Base-by-base conservation (phyloP, 2,113 vertebrate genomes). In the Microtus richardsoni region DNA sequence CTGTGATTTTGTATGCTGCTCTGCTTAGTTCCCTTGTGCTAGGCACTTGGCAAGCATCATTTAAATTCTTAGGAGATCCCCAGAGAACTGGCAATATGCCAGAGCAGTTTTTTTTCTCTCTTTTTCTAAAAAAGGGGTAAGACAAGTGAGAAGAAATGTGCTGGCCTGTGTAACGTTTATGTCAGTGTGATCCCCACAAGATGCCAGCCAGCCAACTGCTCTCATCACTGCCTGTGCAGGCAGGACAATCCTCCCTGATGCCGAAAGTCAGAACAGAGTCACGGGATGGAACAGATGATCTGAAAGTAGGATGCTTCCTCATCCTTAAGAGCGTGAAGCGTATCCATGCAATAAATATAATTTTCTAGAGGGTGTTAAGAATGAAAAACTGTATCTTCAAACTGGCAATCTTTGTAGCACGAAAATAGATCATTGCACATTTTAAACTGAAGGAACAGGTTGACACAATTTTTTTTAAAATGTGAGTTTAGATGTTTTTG, bases 381-480 rank as follows among this genome's bases (percentile, higher is more conserved):
- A 85, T 21, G 88, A 28, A 17, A 36, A 92, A 41, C 17, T 39
- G 71, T 36, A 60, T n/a, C 21, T 24, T 19, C 21, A 96, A 93
- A 58, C 39, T 92, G 71, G 24, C 16, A 52, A 71, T 62, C 52
- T 91, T 78, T 19, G 58, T 54, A 21, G 30, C 11, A 49, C 79
- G 28, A 79, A 94, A 86, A 64, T 33, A 84, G 95, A 19, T 44
- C 12, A 75, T 3, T 74, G 33, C 1, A 94, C 4, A 89, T 7
- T 91, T 94, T 54, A 71, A 70, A 68, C 41, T 86, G 54, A 91
- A 73, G 74, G 14, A 85, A 7, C 47, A 30, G 41, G 30, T 24
- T 86, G 80, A 47, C 39, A 30, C 19, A 33, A 82, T 84, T 93
- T 93, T 90, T 88, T 75, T 44, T n/a, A n/a, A 87, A 91, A 66